Base-by-base conservation (phyloP, 2,888 invertebrate species). In the Apoda limacodes region DNA sequence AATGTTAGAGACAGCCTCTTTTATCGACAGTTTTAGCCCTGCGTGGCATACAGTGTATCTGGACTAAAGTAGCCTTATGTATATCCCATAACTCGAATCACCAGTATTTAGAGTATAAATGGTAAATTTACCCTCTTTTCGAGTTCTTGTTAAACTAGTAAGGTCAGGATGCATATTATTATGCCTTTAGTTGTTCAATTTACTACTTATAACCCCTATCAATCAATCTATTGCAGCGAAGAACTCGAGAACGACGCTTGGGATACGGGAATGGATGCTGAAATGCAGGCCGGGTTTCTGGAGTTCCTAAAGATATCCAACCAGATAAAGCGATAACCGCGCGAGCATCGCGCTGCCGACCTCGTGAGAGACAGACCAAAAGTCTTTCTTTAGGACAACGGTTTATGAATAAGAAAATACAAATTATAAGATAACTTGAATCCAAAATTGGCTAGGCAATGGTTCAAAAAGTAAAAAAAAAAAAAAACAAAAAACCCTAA, bases 241-340 rank as follows among this genome's bases (percentile, higher is more conserved):
- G 81, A 81, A 50, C 48, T 80, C 39, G 72, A 80, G 44, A 78
- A 71, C 50, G 81, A 81, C 26, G 68, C 72, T 15, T 82, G 81
- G 81, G 82, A 80, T 43, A 74, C 80, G 2, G 81, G 76, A 36
- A 82, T 82, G 80, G 80, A 82, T 45, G 68, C 70, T 2, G 82
- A 82, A 48, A 81, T 82, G 75, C 78, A 75, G 34, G 80, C 67
- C 5, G 76, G 81, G 37, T 82, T 74, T 60, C 62, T 81, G 39
- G 82, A 82, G 54, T 82, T 82, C 59, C 70, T 82, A 48, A 74
- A 72, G 56, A 75, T 80, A 53, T 80, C 82, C 41, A 82, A 82
- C 49, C 82, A 82, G 58, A 82, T 82, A 52, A 80, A 78, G 49
- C 80, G 80, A 80, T 80, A 80, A 68, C 74, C 68, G 55, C 46